Base-by-base conservation (phyloP, 2,113 vertebrate species). In the Barnardius zonarius region DNA sequence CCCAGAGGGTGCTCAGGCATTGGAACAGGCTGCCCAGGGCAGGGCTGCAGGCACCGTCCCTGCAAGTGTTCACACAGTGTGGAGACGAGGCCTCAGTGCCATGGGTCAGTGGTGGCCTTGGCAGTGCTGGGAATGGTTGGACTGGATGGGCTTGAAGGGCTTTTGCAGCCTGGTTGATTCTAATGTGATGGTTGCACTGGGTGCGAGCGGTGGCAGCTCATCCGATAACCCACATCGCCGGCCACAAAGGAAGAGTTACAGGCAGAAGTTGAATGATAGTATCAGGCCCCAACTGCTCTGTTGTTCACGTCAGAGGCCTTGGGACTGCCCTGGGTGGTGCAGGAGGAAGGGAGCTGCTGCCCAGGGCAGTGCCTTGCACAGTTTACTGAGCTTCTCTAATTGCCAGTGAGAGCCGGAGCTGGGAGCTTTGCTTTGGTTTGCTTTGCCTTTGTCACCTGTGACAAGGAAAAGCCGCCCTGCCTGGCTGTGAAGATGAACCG, bases 171-270 rank as follows among this genome's bases (percentile, higher is more conserved):
- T n/a, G n/a, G n/a, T n/a, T n/a, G n/a, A n/a, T n/a, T n/a, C n/a
- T n/a, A n/a, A 16, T 17, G 30, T 23, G 74, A 18, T 1, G 3
- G n/a, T 51, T 17, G 1, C 1, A 0, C 33, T 79, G 48, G 63
- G 18, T 48, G 11, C 2, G 3, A 15, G 30, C 28, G 37, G 41
- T 63, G 17, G 1, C 44, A 64, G 43, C 5, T 70, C 27, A 39
- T 15, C 49, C 66, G 7, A 1, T 1, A 6, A 10, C 59, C 5
- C 6, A 25, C 22, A 6, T 49, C 0, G 0, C 28, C 57, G 57
- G 27, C 44, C 5, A 2, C 43, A 9, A 4, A 46, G 39, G n/a
- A 39, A 13, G 30, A 49, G 62, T 74, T 62, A 20, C 30, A 75
- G 43, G 27, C 49, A 72, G 48, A 17, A 0, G 0, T 20, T 20